Evolutionary conservation across 2,113 vertebrate species (phyloP), one percentile per base, ranked within the genome.

Genomic region (Callipepla squamata): DNA sequence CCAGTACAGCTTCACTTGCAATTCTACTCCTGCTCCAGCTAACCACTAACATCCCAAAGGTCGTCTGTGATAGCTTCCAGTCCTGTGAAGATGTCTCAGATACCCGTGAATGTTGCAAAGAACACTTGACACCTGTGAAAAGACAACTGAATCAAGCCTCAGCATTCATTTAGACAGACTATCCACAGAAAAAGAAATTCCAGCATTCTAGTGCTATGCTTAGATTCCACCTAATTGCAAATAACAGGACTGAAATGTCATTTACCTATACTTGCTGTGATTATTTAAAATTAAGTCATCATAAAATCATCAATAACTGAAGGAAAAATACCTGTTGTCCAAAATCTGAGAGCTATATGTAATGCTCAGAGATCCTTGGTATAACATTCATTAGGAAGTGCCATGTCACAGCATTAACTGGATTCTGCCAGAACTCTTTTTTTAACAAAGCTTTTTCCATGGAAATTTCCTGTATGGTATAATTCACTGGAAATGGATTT

Each of bases 131-230:
- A 91, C 26, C 17, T 89, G 48, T 94, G 78, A 89, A 76, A 0
- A 93, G 22, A 44, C 78, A 91, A 23, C 62, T 87, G 75, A 92
- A 70, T 94, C 81, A 95, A 78, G 36, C 30, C 13, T 72, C 40
- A 17, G 89, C 53, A 69, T 82, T 72, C 51, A 48, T 89, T 89
- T 67, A 81, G 85, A 68, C 32, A 82, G 23, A 13, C 47, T 67
- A 28, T 74, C 21, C 36, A 30, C 55, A 70, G 47, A 73, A 80
- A 86, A 45, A 6, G 20, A 82, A 93, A 93, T 61, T 86, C 68
- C 77, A 88, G 11, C 22, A 11, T 7, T 20, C 17, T 51, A 42
- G 19, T 38, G 22, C 11, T 80, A 19, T 32, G 51, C 8, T 88
- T 86, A 48, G 25, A 28, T 83, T 86, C 51, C 48, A 25, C 20